Evolutionary conservation across 2,797 vertebrate genomes (phyloP).

Genomic region (Psittacula echo): DNA sequence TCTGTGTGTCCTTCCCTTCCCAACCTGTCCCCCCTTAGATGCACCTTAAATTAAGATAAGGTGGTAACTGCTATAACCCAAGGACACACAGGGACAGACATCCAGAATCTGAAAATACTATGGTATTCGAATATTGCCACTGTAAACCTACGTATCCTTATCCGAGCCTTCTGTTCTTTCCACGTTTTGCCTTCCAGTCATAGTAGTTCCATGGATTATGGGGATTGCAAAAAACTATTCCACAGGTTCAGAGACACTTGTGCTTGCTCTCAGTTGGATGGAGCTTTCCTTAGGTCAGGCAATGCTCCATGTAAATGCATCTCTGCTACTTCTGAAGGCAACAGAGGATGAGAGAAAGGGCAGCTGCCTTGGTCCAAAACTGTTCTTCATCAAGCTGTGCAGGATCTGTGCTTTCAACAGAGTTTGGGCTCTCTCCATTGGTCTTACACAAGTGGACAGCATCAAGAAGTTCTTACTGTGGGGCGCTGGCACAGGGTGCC

Average conservation of each 20-base stretch:
- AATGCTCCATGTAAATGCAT: neutral
- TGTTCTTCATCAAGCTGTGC: neutral
- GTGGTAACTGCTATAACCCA: neutral
- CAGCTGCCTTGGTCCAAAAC: neutral
- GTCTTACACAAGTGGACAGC: neutral
- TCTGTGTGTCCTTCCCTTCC: neutral
- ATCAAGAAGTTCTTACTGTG: neutral
- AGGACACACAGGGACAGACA: neutral
- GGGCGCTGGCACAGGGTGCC: neutral
- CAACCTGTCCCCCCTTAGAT: neutral
- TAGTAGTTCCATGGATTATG: neutral
- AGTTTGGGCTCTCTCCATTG: neutral
- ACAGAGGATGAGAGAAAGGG: neutral
- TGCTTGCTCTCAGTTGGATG: neutral
- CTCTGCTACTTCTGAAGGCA: neutral
- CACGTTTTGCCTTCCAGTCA: neutral
- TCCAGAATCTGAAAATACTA: neutral
- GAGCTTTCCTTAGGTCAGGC: neutral
- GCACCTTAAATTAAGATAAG: neutral
- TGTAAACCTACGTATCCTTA: slow-evolving; percentile 8
- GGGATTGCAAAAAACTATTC: neutral
- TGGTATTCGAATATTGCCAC: neutral
- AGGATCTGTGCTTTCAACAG: neutral
- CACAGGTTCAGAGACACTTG: neutral
- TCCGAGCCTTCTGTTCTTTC: neutral